Evolutionary conservation across 2,113 vertebrate genomes (phyloP), one percentile per base, ranked within the genome.

Genomic region (Xenopus borealis): DNA sequence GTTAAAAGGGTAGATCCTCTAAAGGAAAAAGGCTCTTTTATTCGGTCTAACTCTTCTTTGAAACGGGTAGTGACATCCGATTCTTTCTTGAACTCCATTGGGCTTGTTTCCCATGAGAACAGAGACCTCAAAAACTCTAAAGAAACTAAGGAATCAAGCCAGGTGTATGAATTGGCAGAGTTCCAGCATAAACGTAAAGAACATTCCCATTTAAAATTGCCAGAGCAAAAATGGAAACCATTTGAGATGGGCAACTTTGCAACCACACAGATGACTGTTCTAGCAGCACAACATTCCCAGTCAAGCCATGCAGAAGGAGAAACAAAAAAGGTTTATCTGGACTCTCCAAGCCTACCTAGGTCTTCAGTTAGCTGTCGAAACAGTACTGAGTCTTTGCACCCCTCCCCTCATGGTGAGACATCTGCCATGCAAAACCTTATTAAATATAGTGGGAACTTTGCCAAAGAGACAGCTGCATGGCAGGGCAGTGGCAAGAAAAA

Each of bases 371-470:
- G 23, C 23, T 27, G 23, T 27, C 23, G 23, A 27, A 27, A 27
- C 3, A 45, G 88, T 0, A 64, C 89, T 0, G 88, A 82, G 0
- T 85, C 81, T 78, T 79, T 89, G 46, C 90, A 91, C 20, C 68
- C 88, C 0, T 46, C 80, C 5, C 75, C 88, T 0, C 93, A 90
- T 0, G 79, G 90, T 0, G 96, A 98, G 79, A 93, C 94, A 1
- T 98, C 96, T 0, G 96, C 97, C 83, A 98, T 99, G 97, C 97
- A 98, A 85, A 98, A 94, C 82, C 92, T 99, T 67, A 98, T 99
- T 82, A 97, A 97, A 59, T 99, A 98, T 88, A 98, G 96, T 0
- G 97, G 97, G 13, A 96, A 93, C 87, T 98, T 99, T 61, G 87
- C 94, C 0, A 90, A 94, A 0, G 97, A 98, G 59, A 83, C 92